Conservation (phyloP, 2,888 invertebrate genomes). For the Atethmia centrago region DNA sequence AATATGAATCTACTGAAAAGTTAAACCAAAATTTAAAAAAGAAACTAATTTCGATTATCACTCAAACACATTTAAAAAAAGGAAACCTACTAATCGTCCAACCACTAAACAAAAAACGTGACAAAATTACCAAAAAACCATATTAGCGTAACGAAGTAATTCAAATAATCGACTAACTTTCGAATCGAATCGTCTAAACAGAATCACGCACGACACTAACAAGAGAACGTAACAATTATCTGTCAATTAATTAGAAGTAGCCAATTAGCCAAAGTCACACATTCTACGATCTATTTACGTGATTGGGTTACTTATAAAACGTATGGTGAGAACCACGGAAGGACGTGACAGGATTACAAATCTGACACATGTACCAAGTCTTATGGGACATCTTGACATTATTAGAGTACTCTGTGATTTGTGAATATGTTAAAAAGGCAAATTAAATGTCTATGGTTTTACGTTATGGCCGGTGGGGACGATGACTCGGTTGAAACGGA, state of each 20-base stretch:
- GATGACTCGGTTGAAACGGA: conserved; percentile 49
- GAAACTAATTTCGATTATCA: background rate
- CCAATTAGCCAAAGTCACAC: conserved; percentile 80
- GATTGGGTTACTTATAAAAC: conserved; percentile 70
- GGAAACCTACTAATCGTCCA: conserved; percentile 26
- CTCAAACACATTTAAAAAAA: conserved; percentile 9
- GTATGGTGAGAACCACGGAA: conserved; percentile 73
- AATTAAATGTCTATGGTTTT: conserved; percentile 57
- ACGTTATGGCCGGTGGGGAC: conserved; percentile 59
- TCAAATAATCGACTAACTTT: conserved; percentile 55
- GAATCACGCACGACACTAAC: conserved; percentile 53
- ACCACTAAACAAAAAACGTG: conserved; percentile 55
- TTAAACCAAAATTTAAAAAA: background rate
- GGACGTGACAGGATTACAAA: conserved; percentile 74
- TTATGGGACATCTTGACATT: conserved; percentile 60
- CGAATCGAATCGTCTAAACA: conserved; percentile 53
- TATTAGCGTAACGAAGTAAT: conserved; percentile 46
- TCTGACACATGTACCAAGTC: conserved; percentile 34
- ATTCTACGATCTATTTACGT: conserved; percentile 81
- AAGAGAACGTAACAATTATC: conserved; percentile 73
- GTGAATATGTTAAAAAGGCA: conserved; percentile 58
- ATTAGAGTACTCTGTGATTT: conserved; percentile 65
- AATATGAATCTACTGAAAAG: background rate
- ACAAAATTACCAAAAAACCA: conserved; percentile 49
- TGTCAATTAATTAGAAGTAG: conserved; percentile 78